Base-by-base conservation (phyloP, 2,888 invertebrate species). In the Eilema caniola region DNA sequence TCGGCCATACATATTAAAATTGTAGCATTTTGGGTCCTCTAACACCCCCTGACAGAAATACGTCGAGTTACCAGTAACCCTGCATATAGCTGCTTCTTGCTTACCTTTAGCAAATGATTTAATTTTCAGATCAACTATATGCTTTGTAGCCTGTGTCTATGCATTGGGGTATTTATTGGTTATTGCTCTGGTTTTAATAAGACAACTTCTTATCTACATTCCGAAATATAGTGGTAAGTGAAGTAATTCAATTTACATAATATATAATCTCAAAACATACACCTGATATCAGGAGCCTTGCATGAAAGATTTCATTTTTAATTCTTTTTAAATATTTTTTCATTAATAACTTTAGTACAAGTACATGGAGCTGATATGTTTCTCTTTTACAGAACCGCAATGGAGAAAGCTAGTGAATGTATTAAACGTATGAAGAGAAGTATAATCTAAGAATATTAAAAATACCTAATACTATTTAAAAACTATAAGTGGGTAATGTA, bases 81-180 rank as follows among this genome's bases (percentile, higher is more conserved):
- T n/a, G n/a, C n/a, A n/a, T n/a, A n/a, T n/a, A n/a, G n/a, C n/a
- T n/a, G n/a, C n/a, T n/a, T n/a, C n/a, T n/a, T n/a, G n/a, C n/a
- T n/a, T n/a, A n/a, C n/a, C n/a, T n/a, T 7, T 37, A 5, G 53
- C 53, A 20, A 53, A 57, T 59, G 23, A 37, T 59, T 41, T 62
- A 23, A 41, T 65, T 95, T 95, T 56, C 91, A 96, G 96, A 68
- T 88, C 94, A 74, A 93, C 96, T 23, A 79, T 96, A 75, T 95
- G 95, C 63, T 97, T 96, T 85, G 96, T 96, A 3, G 89, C 95
- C 62, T 96, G 96, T 60, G 89, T 95, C 4, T 96, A 96, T 83
- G 93, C 90, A 47, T 73, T 91, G 66, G 93, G 94, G 63, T 95
- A 94, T 75, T 88, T 94, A 41, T 83, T 95, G 14, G 90, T 96